Evolutionary conservation across 2,888 invertebrate species (phyloP), one percentile per base, ranked within the genome.

Genomic region (Athalia rosae): DNA sequence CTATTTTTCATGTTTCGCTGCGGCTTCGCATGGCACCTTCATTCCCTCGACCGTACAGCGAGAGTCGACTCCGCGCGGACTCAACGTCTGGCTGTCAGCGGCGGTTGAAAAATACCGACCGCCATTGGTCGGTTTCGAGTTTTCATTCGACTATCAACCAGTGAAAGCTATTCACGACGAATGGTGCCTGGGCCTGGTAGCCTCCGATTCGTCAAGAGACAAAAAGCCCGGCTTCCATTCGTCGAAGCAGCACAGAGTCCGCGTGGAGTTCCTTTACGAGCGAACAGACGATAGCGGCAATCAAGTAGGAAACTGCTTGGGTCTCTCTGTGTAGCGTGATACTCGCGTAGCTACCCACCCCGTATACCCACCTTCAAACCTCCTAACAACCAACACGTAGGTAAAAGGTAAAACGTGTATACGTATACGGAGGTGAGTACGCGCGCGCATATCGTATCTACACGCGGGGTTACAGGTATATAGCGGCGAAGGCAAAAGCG

Each of bases 1-100:
- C 88, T 89, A 89, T 89, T 89, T 89, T 89, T 89, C 89, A 89
- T 89, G 89, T 89, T 89, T 89, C 89, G 89, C 87, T 89, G 89
- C 89, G 89, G 89, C 89, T 89, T 89, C 89, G 88, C 86, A 86
- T 87, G 88, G 89, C 89, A 89, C 89, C 89, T 89, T 89, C 87
- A 86, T 88, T 87, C 85, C 86, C 85, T 82, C 48, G 63, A 69
- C 56, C 78, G 67, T 78, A 63, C 76, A 73, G n/a, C n/a, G n/a
- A n/a, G 78, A 58, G 69, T 76, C 58, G 64, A 82, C 80, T 89
- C 88, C 89, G 85, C 87, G 87, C 87, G 89, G 89, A 89, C 82
- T 78, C 69, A 61, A 86, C 82, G 81, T 73, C 47, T 78, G 59
- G 47, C 61, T 79, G 86, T 74, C 74, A 62, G 53, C 13, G 59